phyloP scores from a whole-genome alignment of 2,797 vertebrate genomes.

The Lacerta bilineata region DNA sequence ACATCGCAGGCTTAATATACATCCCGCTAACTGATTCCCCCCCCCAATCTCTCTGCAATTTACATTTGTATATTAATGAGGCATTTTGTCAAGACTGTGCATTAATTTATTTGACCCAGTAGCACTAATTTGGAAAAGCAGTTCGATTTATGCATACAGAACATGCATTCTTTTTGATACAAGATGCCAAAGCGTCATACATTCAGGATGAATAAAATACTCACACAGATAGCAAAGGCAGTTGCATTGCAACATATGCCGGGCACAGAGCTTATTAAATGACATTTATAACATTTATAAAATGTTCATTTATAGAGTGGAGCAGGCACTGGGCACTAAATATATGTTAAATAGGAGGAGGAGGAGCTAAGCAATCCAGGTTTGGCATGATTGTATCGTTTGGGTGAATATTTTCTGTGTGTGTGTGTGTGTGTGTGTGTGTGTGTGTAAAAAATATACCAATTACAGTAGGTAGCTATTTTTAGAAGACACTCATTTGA shows the following conservation, averaged over 20 bases:
- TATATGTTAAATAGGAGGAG: conserved; percentile 30
- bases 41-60: conserved; percentile 33
- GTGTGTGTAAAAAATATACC: conserved; percentile 56
- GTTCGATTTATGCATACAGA: conserved; percentile 38
- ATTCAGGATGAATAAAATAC: conserved; percentile 54
- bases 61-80: conserved; percentile 57
- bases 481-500: conserved; percentile 78
- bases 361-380: conserved; percentile 21
- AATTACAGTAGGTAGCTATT: conserved; percentile 75
- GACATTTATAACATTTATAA: conserved; percentile 59
- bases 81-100: conserved; percentile 60
- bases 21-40: conserved; percentile 23
- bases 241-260: conserved; percentile 54
- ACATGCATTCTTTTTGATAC: conserved; percentile 57
- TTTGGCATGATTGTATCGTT: conserved; percentile 12
- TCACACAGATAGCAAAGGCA: conserved; percentile 38
- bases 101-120: conserved; percentile 59
- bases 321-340: not conserved
- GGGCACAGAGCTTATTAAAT: conserved; percentile 54
- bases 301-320: conserved; percentile 68
- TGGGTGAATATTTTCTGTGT: conserved; percentile 21
- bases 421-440: not conserved
- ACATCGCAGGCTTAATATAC: conserved; percentile 30
- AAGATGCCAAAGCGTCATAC: conserved; percentile 60
- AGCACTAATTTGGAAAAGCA: conserved; percentile 61